Conservation (phyloP, 1,140 invertebrate genomes). For the Oppia nitens region DNA sequence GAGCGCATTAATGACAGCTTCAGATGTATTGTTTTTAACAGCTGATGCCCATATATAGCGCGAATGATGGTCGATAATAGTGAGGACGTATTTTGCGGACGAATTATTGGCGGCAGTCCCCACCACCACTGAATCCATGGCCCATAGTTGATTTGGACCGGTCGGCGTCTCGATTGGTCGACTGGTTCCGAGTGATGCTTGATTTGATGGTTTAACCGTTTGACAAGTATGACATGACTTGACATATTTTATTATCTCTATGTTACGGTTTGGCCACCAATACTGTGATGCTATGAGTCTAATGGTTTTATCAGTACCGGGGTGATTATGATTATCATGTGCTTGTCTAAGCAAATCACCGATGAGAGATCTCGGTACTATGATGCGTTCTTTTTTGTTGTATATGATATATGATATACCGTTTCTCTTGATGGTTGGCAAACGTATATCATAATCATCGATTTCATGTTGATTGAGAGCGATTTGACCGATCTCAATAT, state of each 20-base stretch:
- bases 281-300: background rate
- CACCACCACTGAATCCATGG: constrained; percentile 3
- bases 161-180: background rate
- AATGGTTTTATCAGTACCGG: background rate
- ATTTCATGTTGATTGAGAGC: no score
- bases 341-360: no score
- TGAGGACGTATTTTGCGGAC: constrained; percentile 2
- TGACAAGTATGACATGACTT: constrained; percentile 5
- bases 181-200: background rate
- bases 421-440: no score
- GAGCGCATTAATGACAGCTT: no score
- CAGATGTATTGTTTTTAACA: constrained; percentile 5
- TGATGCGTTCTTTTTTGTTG: no score
- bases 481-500: no score
- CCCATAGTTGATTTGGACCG: background rate
- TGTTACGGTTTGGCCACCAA: constrained; percentile 1
- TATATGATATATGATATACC: no score
- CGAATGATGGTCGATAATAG: constrained; percentile 5
- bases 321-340: constrained; percentile 6
- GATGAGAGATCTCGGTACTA: no score
- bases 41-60: no score
- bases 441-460: no score
- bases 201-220: background rate
- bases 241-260: background rate
- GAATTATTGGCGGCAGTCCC: background rate